Evolutionary conservation across 2,113 vertebrate species (phyloP), one percentile per base, ranked within the genome.

Genomic region (Pelmatolapia mariae): DNA sequence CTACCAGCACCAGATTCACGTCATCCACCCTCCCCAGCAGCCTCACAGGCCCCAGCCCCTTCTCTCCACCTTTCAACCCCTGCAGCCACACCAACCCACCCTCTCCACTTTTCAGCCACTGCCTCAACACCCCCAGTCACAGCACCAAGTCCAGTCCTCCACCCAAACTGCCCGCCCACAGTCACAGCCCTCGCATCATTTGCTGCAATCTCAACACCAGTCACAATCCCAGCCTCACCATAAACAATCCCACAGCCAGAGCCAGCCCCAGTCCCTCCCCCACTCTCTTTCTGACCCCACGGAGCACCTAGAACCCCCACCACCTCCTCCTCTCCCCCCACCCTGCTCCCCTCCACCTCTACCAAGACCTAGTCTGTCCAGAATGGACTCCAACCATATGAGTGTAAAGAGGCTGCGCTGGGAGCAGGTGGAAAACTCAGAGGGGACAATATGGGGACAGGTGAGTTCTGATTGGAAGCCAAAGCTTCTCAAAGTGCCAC

Each of bases 401-500:
- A 99, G 97, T 1, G 98, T 99, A 89, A 99, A 99, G 94, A 97
- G 98, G 82, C 96, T 99, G 87, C 97, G 98, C n/a, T 99, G 98
- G 98, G 98, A 99, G 94, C 98, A 99, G 90, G 98, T 99, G 95
- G 98, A 99, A 93, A 99, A 99, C 93, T 99, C 98, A 0, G 98
- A 99, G 90, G 98, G 98, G 53, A 99, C 98, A 47, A 99, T 99
- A 92, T 99, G 98, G 98, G 98, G 98, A 6, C 98, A 99, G 97
- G 98, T 98, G 93, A 16, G 96, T 47, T 73, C 2, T 9, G 10
- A 78, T 36, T n/a, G 8, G 7, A 6, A 2, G 6, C 18, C 50
- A 79, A 24, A 36, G 7, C 8, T 22, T 87, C 54, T 61, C 24
- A 56, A 43, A 61, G 10, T 76, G 12, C 19, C 7, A 45, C 8